A percentile compares a stretch with the other conserved stretches of the same genome.
phyloP scores from a whole-genome alignment of 2,888 invertebrate genomes.

The Sicus ferrugineus region DNA sequence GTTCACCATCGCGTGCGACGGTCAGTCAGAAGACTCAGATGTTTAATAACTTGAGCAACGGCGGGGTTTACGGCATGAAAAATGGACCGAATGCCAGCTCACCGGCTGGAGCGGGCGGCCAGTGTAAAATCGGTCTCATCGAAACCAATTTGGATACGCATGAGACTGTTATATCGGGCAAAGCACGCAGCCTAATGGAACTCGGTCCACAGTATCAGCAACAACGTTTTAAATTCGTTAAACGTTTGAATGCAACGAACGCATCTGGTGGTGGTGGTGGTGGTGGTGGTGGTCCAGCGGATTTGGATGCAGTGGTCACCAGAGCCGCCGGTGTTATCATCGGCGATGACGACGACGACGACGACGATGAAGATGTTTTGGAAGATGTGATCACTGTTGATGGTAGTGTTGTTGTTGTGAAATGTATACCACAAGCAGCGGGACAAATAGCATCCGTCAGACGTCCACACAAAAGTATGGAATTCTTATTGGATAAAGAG shows the following conservation, averaged over 20 bases:
- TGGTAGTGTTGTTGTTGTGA: constrained; percentile 47
- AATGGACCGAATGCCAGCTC: constrained; percentile 15
- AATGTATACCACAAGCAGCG: constrained; percentile 46
- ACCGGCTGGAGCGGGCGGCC: constrained; percentile 35
- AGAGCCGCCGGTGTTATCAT: constrained; percentile 38
- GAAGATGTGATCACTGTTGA: constrained; percentile 51
- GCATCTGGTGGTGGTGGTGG: constrained; percentile 38
- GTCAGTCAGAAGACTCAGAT: constrained; percentile 55
- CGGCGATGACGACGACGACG: constrained; percentile 42
- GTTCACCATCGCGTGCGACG: constrained; percentile 50
- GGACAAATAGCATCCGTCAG: constrained; percentile 61
- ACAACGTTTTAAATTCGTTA: constrained; percentile 32
- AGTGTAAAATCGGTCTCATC: constrained; percentile 75
- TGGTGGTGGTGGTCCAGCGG: constrained; percentile 40
- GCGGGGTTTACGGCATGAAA: constrained; percentile 40
- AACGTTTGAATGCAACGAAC: constrained; percentile 19
- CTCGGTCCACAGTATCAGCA: constrained; percentile 65
- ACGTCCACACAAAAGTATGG: constrained; percentile 89
- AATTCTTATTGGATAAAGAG: constrained; percentile 92
- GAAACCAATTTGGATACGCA: constrained; percentile 89
- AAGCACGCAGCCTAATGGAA: constrained; percentile 75
- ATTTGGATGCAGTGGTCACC: constrained; percentile 47
- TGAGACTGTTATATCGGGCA: constrained; percentile 70
- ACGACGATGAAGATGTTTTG: constrained; percentile 55
- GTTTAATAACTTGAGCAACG: constrained; percentile 50